phyloP scores from a whole-genome alignment of 2,797 vertebrate genomes.

The Euthynnus affinis region DNA sequence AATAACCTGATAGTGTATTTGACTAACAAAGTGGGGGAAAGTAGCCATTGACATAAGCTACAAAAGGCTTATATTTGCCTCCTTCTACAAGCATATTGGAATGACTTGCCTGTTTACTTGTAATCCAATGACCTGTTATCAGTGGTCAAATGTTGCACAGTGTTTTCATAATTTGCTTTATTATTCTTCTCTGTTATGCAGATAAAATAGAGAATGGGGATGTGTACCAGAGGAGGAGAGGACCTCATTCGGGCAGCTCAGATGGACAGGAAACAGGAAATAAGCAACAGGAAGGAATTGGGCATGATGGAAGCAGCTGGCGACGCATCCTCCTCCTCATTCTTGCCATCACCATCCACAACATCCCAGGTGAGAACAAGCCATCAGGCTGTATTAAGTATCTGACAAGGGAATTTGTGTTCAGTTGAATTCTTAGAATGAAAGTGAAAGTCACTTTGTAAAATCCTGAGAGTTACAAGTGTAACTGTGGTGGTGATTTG shows the following conservation, averaged over 20 bases:
- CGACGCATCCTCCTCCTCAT: conserved; percentile 92
- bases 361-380: conserved; percentile 91
- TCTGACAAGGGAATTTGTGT: not conserved
- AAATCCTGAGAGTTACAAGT: not conserved
- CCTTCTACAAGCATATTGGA: too few species aligned
- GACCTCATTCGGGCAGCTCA: not conserved
- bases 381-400: not conserved
- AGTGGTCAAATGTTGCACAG: not conserved
- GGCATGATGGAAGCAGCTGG: conserved; percentile 87
- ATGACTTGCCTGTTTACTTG: not conserved
- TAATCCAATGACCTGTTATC: not conserved
- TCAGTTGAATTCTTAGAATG: not conserved
- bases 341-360: conserved; percentile 97
- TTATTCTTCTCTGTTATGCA: conserved; percentile 57
- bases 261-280: conserved; percentile 56
- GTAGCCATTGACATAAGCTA: too few species aligned
- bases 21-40: too few species aligned
- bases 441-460: not conserved
- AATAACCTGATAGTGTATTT: too few species aligned
- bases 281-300: conserved; percentile 61
- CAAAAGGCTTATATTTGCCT: too few species aligned
- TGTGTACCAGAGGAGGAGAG: conserved; percentile 89
- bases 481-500: not conserved
- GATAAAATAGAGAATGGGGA: conserved; percentile 95
- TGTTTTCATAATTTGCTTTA: not conserved